Percentiles rank a stretch among this genome's conserved stretches.
Evolutionary conservation across 2,888 invertebrate species (phyloP).

Genomic region (Dasypogon diadema): DNA sequence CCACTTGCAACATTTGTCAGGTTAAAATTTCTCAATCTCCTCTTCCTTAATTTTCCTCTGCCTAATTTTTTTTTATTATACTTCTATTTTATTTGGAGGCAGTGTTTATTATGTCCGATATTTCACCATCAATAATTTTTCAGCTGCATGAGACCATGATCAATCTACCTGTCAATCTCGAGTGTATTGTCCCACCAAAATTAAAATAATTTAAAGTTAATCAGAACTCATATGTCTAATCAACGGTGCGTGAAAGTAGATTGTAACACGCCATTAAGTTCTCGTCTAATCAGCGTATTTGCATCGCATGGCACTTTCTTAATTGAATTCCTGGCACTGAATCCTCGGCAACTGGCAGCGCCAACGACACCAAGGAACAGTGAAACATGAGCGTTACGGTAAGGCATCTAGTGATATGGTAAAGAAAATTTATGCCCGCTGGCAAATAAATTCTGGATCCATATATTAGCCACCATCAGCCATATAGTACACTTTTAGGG

Average conservation of each 20-base stretch:
- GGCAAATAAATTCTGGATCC: constrained; percentile 38
- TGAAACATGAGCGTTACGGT: too few species aligned
- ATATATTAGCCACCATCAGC: constrained; percentile 40
- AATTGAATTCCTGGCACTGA: constrained; percentile 49
- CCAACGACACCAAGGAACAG: not conserved
- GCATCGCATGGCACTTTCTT: constrained; percentile 50
- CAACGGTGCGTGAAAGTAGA: constrained; percentile 47
- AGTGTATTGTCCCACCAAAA: too few species aligned
- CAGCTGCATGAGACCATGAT: too few species aligned
- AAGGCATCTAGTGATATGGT: not conserved
- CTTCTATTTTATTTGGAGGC: too few species aligned
- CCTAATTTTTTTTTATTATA: too few species aligned
- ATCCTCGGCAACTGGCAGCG: not conserved
- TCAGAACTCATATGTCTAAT: constrained; percentile 40
- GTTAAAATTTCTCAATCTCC: too few species aligned
- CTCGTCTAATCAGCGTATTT: constrained; percentile 48
- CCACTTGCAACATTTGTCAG: too few species aligned
- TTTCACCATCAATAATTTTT: too few species aligned
- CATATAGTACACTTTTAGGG: constrained; percentile 30
- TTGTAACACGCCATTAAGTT: constrained; percentile 49
- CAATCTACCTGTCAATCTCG: not conserved
- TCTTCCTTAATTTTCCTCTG: too few species aligned
- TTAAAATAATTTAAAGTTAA: constrained; percentile 13
- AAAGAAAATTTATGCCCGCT: constrained; percentile 39
- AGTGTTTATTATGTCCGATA: too few species aligned